These are phyloP conservation scores for Helostoma temminkii DNA, from an alignment of 2,797 vertebrate genomes.

Conservation along the genomic window DNA sequence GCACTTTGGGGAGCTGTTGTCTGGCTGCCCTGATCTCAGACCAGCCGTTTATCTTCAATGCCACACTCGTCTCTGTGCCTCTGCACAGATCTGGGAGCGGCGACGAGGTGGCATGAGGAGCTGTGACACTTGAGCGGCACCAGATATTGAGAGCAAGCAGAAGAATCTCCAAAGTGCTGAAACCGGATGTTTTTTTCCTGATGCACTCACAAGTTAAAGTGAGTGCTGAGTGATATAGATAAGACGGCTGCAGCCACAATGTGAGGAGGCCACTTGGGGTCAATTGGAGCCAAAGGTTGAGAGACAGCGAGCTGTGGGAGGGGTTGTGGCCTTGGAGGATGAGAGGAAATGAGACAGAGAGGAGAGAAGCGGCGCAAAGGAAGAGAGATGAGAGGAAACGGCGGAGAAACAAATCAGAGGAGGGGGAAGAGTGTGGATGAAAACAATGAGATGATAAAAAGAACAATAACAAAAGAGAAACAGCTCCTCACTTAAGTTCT, in stretches of 20 bases:
- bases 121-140: constrained; percentile 6
- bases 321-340: constrained; percentile 29
- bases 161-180: constrained; percentile 64
- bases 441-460: neutral
- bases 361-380: neutral
- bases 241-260: constrained; percentile 46
- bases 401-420: constrained; percentile 2
- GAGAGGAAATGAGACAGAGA: constrained; percentile 58
- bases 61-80: constrained; percentile 47
- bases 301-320: constrained; percentile 13
- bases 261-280: constrained; percentile 51
- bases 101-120: neutral
- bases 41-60: constrained; percentile 69
- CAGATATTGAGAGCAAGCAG: constrained; percentile 56
- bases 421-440: constrained; percentile 1
- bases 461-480: neutral
- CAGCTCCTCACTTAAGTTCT: neutral
- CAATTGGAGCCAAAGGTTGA: constrained; percentile 58
- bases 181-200: constrained; percentile 36
- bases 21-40: constrained; percentile 61
- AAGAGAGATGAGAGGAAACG: constrained; percentile 41
- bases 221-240: constrained; percentile 62
- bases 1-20: constrained; percentile 46
- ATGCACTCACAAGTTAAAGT: constrained; percentile 54
- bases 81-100: constrained; percentile 43